Base-by-base conservation (phyloP, 2,797 vertebrate genomes). In the Labeo calbasu region DNA sequence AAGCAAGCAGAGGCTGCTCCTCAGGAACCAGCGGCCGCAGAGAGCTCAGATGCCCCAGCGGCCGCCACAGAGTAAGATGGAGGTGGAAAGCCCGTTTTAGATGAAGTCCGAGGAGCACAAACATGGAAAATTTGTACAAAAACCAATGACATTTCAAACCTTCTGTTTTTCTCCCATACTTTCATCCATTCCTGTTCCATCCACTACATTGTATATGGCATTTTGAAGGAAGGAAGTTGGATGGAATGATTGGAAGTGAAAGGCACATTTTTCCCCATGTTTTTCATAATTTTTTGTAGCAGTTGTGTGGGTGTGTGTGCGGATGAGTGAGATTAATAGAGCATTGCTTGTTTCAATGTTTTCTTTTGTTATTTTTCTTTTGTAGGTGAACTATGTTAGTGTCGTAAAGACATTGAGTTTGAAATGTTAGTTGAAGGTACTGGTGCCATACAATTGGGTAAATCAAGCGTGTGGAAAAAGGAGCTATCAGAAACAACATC, bases 121-220 rank as follows among this genome's bases (percentile, higher is more conserved):
- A 96, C 97, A 96, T 95, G 93, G 95, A 98, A 96, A 96, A 97
- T 96, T 97, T 96, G 96, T 98, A 96, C 96, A 96, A 89, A 96
- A 97, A 97, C 96, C 97, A 97, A 96, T 97, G 97, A 98, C 96
- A 96, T 97, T 96, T 96, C 95, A 55, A 88, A 85, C 94, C 91
- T 92, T 92, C 93, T 94, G 89, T 94, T 92, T 36, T 90, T 83
- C 85, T 83, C 82, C 89, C 93, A 82, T 69, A 85, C 87, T 92
- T 92, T 93, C 92, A 92, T 94, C 92, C 93, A 91, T 90, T 90
- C 86, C 90, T 92, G 92, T 92, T 94, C 92, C 85, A 86, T 94
- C 93, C 80, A 80, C 53, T 65, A 73, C 72, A 84, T 85, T 75
- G 84, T 84, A 79, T 72, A 86, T 88, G 87, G 85, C 68, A 89